These are phyloP conservation scores for Spodoptera picta DNA, from an alignment of 2,888 invertebrate species.

Conservation along the genomic window DNA sequence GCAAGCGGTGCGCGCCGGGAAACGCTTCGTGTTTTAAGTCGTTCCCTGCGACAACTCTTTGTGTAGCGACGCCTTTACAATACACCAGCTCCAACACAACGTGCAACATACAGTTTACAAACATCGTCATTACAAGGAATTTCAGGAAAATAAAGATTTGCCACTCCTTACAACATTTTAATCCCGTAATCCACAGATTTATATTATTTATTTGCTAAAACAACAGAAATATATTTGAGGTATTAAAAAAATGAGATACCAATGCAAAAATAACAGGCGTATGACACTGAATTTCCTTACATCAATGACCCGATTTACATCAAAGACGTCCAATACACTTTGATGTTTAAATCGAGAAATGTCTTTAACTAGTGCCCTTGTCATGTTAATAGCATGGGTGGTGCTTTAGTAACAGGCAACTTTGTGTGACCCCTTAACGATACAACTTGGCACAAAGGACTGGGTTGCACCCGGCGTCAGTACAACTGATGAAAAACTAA, in stretches of 20 bases:
- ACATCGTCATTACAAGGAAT: conserved; percentile 51
- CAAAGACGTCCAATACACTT: conserved; percentile 80
- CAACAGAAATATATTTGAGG: not conserved
- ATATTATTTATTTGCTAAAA: not conserved
- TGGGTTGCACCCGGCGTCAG: conserved; percentile 48
- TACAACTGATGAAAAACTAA: conserved; percentile 71
- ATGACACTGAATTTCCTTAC: conserved; percentile 72
- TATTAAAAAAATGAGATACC: conserved; percentile 12
- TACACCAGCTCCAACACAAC: conserved; percentile 58
- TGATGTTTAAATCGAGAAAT: conserved; percentile 79
- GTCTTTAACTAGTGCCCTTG: conserved; percentile 79
- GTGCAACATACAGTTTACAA: conserved; percentile 56
- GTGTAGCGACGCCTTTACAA: conserved; percentile 77
- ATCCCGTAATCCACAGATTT: not conserved
- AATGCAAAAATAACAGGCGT: conserved; percentile 49
- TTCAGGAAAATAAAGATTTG: not conserved
- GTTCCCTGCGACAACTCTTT: conserved; percentile 79
- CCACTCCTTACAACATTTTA: too few relatives aligned
- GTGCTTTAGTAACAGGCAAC: conserved; percentile 67
- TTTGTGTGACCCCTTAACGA: conserved; percentile 67
- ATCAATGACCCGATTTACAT: conserved; percentile 82
- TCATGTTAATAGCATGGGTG: conserved; percentile 67
- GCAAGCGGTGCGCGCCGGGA: conserved; percentile 49
- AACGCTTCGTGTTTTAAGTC: conserved; percentile 68
- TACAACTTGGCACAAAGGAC: conserved; percentile 70